These are phyloP conservation scores for Odontocerum albicorne DNA, from an alignment of 2,888 invertebrate genomes.

Conservation along the genomic window DNA sequence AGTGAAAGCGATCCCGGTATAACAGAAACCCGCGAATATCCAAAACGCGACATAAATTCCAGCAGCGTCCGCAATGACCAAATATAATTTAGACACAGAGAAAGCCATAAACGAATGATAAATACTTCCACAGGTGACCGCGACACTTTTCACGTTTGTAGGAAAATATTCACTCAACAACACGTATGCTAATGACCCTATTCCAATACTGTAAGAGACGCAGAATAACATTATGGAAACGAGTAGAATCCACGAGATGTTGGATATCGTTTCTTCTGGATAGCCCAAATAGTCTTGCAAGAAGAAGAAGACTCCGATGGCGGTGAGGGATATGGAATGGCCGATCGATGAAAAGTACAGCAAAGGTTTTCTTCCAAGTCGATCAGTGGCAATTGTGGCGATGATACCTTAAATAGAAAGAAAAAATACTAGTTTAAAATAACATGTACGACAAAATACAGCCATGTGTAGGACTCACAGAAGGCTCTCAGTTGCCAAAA, in stretches of 20 bases:
- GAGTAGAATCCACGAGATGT: slow-evolving; percentile 48
- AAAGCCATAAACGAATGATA: slow-evolving; percentile 53
- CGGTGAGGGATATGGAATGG: slow-evolving; percentile 45
- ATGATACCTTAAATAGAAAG: slow-evolving; percentile 36
- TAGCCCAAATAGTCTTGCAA: slow-evolving; percentile 43
- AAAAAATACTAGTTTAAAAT: too few relatives aligned
- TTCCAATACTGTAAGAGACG: slow-evolving; percentile 53
- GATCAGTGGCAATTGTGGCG: slow-evolving; percentile 48
- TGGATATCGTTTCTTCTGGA: slow-evolving; percentile 41
- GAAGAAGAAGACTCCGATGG: slow-evolving; percentile 50
- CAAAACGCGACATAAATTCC: slow-evolving; percentile 52
- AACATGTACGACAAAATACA: too few relatives aligned
- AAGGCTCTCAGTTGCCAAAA: too few relatives aligned
- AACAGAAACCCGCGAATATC: slow-evolving; percentile 47
- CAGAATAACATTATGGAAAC: slow-evolving; percentile 51
- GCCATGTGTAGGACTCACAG: too few relatives aligned
- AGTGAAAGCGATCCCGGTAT: slow-evolving; percentile 47
- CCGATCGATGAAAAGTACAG: slow-evolving; percentile 54
- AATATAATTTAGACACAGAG: slow-evolving; percentile 51
- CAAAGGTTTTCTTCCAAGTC: slow-evolving; percentile 55
- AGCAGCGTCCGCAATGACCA: slow-evolving; percentile 44
- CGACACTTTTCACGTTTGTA: slow-evolving; percentile 56
- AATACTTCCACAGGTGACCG: slow-evolving; percentile 57
- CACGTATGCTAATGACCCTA: slow-evolving; percentile 55
- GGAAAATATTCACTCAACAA: slow-evolving; percentile 60